These are phyloP conservation scores for Zosterops pallidus DNA, from an alignment of 2,113 vertebrate species.

Conservation along the genomic window DNA sequence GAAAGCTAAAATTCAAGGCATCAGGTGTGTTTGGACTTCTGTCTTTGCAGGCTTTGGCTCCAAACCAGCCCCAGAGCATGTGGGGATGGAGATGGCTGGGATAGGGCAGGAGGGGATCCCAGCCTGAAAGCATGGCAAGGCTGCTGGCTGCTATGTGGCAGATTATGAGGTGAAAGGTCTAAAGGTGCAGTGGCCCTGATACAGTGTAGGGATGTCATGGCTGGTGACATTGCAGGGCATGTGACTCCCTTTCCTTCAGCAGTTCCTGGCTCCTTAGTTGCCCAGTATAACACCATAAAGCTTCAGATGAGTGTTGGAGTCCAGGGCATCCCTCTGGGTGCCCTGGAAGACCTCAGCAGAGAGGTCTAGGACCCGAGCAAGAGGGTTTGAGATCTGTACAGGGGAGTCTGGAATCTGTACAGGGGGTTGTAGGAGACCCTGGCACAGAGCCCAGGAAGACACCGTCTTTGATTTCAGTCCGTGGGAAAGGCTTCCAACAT, in stretches of 20 bases:
- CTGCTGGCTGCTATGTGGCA: background rate
- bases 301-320: background rate
- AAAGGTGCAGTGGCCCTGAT: background rate
- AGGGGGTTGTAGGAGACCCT: too few species aligned
- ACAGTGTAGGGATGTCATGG: accelerated
- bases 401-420: too few species aligned
- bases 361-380: too few species aligned
- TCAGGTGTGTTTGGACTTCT: background rate
- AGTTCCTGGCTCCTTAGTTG: background rate
- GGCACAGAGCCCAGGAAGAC: too few species aligned
- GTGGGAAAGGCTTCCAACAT: too few species aligned
- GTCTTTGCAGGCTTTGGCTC: background rate
- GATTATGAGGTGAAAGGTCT: background rate
- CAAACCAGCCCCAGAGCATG: background rate
- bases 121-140: background rate
- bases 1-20: background rate
- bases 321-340: too few species aligned
- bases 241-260: background rate
- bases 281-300: background rate
- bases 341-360: too few species aligned
- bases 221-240: background rate
- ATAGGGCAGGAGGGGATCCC: background rate
- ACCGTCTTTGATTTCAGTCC: too few species aligned
- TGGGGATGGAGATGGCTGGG: background rate
- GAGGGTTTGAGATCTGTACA: too few species aligned